Evolutionary conservation across 2,113 vertebrate species (phyloP), one percentile per base, ranked within the genome.

Genomic region (Hippolais icterina): DNA sequence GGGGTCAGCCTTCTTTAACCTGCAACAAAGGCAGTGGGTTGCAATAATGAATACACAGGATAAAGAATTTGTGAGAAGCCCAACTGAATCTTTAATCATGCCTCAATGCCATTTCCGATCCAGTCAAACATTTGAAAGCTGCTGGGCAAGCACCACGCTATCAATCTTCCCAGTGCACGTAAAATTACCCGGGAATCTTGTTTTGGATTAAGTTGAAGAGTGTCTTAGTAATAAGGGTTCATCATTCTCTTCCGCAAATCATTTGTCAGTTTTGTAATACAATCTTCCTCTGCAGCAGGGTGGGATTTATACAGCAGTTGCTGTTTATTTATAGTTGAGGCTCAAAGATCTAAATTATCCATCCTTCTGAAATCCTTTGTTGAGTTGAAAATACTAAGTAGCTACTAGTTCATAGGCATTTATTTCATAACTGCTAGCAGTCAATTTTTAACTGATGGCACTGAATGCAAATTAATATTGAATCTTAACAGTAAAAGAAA

Each of bases 171-270:
- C 20, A 75, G 88, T 23, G 33, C 87, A 95, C 59, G 92, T 91
- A 97, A 96, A 97, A 97, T 97, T 95, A 95, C 96, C 97, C 93
- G 28, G 95, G 96, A 97, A 97, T 97, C 97, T 97, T 97, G 95
- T 97, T 97, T 95, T 96, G 96, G 97, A 97, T 98, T 97, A 97
- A 97, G 96, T 96, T 96, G 94, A 97, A 98, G 97, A 97, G 97
- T 93, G 94, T 97, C 93, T 96, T 83, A 69, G 95, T 97, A 97
- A 98, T 97, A 97, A 97, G 97, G 87, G 96, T 93, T 95, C 97
- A 97, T 98, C 97, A 71, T 97, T 97, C 96, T 96, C 94, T 93
- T 97, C 95, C 16, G 87, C 96, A 97, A 97, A 96, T 94, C 96
- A 95, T 97, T 97, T 97, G 97, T 98, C 97, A 97, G 94, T 75